Base-by-base conservation (phyloP, 2,113 vertebrate genomes). In the Galbula dea region DNA sequence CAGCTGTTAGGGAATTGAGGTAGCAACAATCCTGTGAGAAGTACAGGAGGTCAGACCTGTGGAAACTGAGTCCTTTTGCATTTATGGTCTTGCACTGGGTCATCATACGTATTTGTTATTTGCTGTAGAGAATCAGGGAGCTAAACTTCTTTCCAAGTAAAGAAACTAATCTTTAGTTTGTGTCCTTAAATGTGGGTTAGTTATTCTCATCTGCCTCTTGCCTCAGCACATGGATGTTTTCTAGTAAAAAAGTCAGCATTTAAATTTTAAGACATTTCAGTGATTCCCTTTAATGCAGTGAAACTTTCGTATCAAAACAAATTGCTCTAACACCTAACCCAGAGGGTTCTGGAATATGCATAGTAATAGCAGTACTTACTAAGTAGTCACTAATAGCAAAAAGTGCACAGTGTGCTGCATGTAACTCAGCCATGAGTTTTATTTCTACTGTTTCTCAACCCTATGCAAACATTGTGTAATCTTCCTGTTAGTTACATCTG, bases 371-470 rank as follows among this genome's bases (percentile, higher is more conserved):
- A 22, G 48, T 45, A 12, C 61, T 90, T 59, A 45, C 24, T 43
- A 29, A 67, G 36, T 61, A 79, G 80, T 86, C 57, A 19, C 63
- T 67, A 63, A 46, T 52, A 85, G 57, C 68, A 66, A 30, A 55
- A 86, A 39, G n/a, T 34, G 48, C 36, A 3, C 32, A 5, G 67
- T 4, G 4, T 76, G 82, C 75, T 90, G 51, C 83, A 21, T 61
- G 15, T 78, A 54, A 51, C 61, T 61, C 22, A 11, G 61, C 86
- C 83, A 79, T 82, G 77, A 68, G 34, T 78, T 94, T 83, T 86
- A 67, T 81, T 83, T 83, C 83, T 84, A 48, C 61, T 65, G 27
- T 94, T 96, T 90, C 90, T 86, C 69, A 86, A 12, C 80, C 22
- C 66, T 71, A 0, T 21, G 37, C 55, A 91, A 90, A 86, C 79